phyloP scores from a whole-genome alignment of 2,797 vertebrate species.

The Onychomys leucogaster region DNA sequence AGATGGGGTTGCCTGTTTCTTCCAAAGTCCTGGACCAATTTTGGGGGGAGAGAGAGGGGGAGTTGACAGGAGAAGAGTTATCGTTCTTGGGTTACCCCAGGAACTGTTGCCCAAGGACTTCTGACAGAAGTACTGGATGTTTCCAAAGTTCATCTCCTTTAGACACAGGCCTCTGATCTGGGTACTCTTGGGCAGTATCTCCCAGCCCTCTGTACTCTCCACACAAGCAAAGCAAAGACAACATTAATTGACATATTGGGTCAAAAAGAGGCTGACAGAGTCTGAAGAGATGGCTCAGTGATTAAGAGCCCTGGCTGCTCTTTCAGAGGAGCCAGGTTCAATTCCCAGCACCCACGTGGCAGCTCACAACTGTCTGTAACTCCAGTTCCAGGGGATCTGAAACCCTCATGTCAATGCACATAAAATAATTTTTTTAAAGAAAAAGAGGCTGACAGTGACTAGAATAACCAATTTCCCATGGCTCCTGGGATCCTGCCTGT shows the following conservation, averaged over 20 bases:
- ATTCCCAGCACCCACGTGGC: neutral
- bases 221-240: neutral
- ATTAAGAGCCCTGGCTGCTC: neutral
- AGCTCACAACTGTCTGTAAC: neutral
- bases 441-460: neutral
- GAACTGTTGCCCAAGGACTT: neutral
- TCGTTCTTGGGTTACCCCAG: neutral
- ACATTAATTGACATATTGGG: too few species aligned
- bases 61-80: neutral
- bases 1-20: neutral
- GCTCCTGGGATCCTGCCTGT: neutral
- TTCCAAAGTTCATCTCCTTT: neutral
- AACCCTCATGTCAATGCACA: neutral
- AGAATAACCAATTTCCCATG: neutral
- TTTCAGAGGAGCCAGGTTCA: neutral
- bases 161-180: neutral
- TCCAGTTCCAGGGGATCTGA: neutral
- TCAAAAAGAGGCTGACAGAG: neutral
- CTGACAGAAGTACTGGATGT: neutral
- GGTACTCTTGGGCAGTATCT: neutral
- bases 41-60: neutral
- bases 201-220: neutral
- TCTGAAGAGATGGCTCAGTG: neutral
- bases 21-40: neutral
- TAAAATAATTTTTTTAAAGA: neutral